phyloP scores from a whole-genome alignment of 2,888 invertebrate species.

The Andrena marginata region DNA sequence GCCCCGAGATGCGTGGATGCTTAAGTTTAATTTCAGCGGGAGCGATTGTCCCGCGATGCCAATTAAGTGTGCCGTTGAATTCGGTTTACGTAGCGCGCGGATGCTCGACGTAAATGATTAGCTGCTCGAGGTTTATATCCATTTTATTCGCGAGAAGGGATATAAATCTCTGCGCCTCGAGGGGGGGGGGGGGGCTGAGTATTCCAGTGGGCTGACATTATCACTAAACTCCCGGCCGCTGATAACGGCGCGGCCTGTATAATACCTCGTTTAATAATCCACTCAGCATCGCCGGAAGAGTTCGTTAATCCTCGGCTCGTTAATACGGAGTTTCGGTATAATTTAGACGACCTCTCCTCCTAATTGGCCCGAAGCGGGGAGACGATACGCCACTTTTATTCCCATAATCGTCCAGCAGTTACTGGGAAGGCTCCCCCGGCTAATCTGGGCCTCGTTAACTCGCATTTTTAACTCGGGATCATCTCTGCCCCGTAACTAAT shows the following conservation, averaged over 20 bases:
- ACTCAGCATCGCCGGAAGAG: neutral
- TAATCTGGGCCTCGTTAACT: neutral
- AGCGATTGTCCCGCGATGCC: too few relatives aligned
- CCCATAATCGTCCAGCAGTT: neutral
- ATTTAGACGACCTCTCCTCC: neutral
- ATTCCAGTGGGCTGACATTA: neutral
- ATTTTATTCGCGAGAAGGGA: too few relatives aligned
- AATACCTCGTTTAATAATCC: constrained; percentile 18
- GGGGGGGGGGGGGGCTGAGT: too few relatives aligned
- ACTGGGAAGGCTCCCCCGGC: neutral
- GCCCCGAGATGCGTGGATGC: neutral
- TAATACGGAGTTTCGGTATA: neutral
- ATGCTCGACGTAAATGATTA: too few relatives aligned
- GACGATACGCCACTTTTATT: constrained; percentile 8
- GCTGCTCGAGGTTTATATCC: too few relatives aligned
- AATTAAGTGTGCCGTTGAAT: too few relatives aligned
- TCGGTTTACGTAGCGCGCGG: too few relatives aligned
- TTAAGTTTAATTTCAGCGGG: too few relatives aligned
- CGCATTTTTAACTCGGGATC: constrained; percentile 2
- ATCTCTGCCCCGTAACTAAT: neutral
- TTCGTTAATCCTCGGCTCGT: constrained; percentile 17
- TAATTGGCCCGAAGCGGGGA: constrained; percentile 19
- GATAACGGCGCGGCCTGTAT: neutral
- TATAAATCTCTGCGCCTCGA: neutral
- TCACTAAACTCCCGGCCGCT: too few relatives aligned